Evolutionary conservation across 2,888 invertebrate species (phyloP).

Genomic region (Dolomedes plantarius): DNA sequence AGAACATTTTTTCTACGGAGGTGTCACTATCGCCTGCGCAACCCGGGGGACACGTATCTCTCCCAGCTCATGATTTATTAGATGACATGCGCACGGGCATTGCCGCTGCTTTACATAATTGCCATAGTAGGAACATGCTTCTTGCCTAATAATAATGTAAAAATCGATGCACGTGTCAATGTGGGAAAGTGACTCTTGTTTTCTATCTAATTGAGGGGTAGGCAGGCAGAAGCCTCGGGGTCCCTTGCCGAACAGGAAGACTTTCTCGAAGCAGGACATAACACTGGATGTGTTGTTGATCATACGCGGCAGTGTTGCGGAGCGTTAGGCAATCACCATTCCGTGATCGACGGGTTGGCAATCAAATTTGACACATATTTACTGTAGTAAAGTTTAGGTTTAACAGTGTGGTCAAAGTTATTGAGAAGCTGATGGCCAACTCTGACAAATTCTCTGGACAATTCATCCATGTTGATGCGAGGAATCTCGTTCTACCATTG

Average conservation of each 20-base stretch:
- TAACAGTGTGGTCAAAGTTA: too few species aligned
- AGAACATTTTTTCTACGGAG: not conserved
- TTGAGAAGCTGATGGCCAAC: too few species aligned
- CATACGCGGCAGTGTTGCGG: too few species aligned
- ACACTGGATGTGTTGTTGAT: too few species aligned
- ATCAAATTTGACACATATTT: too few species aligned
- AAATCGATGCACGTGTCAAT: not conserved
- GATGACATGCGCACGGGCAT: not conserved
- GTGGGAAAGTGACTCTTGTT: not conserved
- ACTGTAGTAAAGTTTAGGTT: too few species aligned
- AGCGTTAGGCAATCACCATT: too few species aligned
- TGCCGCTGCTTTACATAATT: not conserved
- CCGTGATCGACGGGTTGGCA: too few species aligned
- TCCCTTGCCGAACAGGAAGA: not conserved
- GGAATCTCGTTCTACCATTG: too few species aligned
- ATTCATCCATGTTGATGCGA: too few species aligned
- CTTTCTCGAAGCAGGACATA: not conserved
- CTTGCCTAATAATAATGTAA: not conserved
- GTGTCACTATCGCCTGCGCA: conserved; percentile 1
- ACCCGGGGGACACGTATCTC: not conserved
- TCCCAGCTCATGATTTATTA: not conserved
- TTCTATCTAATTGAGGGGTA: not conserved
- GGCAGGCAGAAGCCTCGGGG: not conserved
- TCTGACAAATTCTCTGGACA: too few species aligned
- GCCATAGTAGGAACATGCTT: not conserved